Conservation (phyloP, 2,888 invertebrate species). For the Stenotaenia linearis region DNA sequence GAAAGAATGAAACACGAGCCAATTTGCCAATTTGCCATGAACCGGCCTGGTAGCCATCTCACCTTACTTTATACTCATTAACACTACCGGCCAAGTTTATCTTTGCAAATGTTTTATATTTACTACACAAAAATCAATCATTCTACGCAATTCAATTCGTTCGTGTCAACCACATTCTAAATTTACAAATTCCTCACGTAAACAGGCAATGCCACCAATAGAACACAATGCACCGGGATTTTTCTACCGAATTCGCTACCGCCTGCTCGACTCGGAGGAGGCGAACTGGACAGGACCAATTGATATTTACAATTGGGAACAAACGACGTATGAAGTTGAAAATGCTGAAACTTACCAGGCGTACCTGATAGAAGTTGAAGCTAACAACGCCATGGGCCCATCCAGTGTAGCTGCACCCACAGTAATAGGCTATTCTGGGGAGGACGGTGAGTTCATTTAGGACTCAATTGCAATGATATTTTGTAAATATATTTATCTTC, state of each 20-base stretch:
- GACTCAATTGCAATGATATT: neutral
- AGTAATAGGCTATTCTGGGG: conserved; percentile 86
- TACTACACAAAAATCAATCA: no score
- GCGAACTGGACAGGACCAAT: conserved; percentile 59
- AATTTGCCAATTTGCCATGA: no score
- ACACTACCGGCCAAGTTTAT: no score
- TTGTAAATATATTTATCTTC: conserved; percentile 32
- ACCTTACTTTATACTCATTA: no score
- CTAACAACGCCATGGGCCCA: conserved; percentile 81
- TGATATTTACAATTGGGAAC: conserved; percentile 72
- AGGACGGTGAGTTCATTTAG: conserved; percentile 58
- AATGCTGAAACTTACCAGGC: conserved; percentile 85
- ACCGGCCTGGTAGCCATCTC: no score
- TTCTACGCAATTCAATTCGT: no score
- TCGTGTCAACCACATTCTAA: no score
- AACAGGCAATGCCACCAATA: conserved; percentile 83
- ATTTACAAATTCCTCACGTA: no score
- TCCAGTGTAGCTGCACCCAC: conserved; percentile 72
- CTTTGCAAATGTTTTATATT: no score
- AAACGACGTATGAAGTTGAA: conserved; percentile 60
- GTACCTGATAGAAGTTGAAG: conserved; percentile 83
- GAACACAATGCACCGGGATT: conserved; percentile 95
- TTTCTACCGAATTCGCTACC: conserved; percentile 83
- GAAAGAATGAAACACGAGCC: no score
- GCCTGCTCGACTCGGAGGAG: conserved; percentile 68